Evolutionary conservation across 1,140 invertebrate genomes (phyloP).

Genomic region (Doryteuthis pealeii): DNA sequence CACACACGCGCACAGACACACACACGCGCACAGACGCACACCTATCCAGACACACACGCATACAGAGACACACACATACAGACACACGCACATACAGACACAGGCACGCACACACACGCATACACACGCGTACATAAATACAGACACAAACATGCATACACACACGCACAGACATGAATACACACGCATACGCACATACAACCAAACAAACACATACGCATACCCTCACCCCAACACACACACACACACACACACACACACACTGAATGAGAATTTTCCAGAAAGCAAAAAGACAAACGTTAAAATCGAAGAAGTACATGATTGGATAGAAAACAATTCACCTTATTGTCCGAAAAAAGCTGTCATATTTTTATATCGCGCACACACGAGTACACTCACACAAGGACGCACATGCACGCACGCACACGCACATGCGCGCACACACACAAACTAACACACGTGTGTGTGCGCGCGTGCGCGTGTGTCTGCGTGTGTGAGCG

Average conservation of each 20-base stretch:
- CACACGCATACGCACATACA: neutral
- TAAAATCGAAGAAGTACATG: no score
- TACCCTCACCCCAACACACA: no score
- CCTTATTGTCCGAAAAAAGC: no score
- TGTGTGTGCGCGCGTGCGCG: neutral
- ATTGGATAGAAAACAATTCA: no score
- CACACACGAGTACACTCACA: no score
- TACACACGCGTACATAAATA: slow-evolving; percentile 16
- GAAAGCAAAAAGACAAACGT: no score
- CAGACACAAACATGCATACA: slow-evolving; percentile 14
- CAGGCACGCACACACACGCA: slow-evolving; percentile 20
- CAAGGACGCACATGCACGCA: neutral
- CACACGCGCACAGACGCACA: no score
- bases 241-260: no score
- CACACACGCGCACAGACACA: no score
- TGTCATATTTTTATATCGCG: no score
- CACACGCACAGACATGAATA: slow-evolving; percentile 11
- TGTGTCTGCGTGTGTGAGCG: neutral
- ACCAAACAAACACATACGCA: no score
- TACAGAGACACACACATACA: slow-evolving; percentile 14
- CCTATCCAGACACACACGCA: neutral
- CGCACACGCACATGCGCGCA: neutral
- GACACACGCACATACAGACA: slow-evolving; percentile 13
- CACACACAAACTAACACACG: neutral
- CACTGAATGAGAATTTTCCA: no score